Conservation (phyloP, 2,797 vertebrate species). For the Enteromius mattozi region DNA sequence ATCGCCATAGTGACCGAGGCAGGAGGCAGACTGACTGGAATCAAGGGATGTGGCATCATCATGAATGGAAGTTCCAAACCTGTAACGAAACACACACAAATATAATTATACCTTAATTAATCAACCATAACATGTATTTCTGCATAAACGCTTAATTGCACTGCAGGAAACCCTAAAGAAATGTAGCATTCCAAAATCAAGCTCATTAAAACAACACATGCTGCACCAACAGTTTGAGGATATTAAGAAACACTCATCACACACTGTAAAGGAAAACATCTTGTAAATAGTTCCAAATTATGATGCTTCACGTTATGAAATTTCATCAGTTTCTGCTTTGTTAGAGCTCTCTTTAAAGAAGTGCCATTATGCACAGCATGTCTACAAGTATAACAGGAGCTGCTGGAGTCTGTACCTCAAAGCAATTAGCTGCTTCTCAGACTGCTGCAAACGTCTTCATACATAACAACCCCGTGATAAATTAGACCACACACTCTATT, state of each 20-base stretch:
- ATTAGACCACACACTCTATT: constrained; percentile 61
- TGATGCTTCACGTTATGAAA: constrained; percentile 30
- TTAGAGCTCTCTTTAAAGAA: constrained; percentile 39
- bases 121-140: neutral
- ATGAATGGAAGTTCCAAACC: constrained; percentile 98
- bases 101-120: neutral
- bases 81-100: constrained; percentile 59
- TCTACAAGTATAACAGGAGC: constrained; percentile 50
- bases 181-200: neutral
- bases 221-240: constrained; percentile 21
- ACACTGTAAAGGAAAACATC: constrained; percentile 1
- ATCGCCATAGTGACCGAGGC: constrained; percentile 99
- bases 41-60: constrained; percentile 99
- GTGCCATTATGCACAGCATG: constrained; percentile 50
- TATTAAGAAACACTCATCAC: constrained; percentile 13
- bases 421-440: constrained; percentile 61
- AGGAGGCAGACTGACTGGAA: constrained; percentile 96
- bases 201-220: constrained; percentile 36
- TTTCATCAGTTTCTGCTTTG: constrained; percentile 42
- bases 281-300: constrained; percentile 51
- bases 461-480: constrained; percentile 60
- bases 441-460: constrained; percentile 60
- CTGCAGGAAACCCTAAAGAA: neutral
- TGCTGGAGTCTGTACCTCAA: constrained; percentile 55
- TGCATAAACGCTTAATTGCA: neutral